These are phyloP conservation scores for Fratercula arctica DNA, from an alignment of 2,797 vertebrate species.

Conservation along the genomic window DNA sequence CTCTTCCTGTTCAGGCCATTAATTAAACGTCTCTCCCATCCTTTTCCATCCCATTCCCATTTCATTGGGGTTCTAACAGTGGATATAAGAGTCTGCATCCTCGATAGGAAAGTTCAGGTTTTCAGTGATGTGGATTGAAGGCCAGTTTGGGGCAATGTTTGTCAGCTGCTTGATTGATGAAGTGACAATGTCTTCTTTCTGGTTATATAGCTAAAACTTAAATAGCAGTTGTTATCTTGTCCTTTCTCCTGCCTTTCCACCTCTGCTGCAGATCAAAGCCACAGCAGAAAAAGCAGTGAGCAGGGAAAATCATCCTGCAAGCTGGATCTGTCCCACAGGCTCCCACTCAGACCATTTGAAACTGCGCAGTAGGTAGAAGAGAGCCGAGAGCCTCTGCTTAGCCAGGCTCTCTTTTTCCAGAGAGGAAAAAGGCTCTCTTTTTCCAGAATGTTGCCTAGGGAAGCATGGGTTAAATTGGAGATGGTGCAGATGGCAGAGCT, in stretches of 20 bases:
- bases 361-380: neutral
- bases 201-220: neutral
- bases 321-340: neutral
- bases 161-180: neutral
- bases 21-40: neutral
- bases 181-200: neutral
- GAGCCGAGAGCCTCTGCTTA: neutral
- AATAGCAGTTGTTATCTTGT: neutral
- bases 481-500: neutral
- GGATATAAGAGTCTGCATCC: neutral
- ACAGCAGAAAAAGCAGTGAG: neutral
- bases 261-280: neutral
- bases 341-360: neutral
- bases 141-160: neutral
- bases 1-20: conserved; percentile 22
- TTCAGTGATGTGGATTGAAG: neutral
- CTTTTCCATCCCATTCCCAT: neutral
- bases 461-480: neutral
- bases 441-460: neutral
- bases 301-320: neutral
- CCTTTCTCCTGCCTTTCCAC: neutral
- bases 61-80: neutral
- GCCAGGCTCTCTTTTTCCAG: neutral
- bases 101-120: neutral
- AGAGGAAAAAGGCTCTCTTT: neutral